Conservation (phyloP, 2,888 invertebrate species). For the Ypsolopha sequella region DNA sequence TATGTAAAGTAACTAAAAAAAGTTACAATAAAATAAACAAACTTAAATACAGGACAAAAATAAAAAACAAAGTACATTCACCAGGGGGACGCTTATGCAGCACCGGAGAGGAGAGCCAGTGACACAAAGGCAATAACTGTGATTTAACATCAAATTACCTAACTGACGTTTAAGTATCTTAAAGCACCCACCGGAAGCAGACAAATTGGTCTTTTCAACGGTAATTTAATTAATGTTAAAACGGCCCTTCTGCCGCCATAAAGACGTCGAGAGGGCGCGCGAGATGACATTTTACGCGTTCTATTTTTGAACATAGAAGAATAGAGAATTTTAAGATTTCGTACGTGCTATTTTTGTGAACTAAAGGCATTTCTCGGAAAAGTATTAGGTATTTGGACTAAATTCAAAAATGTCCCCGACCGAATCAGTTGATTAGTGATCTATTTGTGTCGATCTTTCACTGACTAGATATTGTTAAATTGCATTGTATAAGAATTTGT, state of each 20-base stretch:
- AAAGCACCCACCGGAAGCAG: conserved; percentile 31
- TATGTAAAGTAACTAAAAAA: too few species aligned
- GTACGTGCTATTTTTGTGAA: too few species aligned
- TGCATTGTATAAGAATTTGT: too few species aligned
- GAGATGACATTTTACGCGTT: too few species aligned
- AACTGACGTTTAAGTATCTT: conserved; percentile 14
- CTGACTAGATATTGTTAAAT: too few species aligned
- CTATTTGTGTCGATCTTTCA: too few species aligned
- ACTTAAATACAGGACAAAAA: too few species aligned
- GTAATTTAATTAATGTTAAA: conserved; percentile 35
- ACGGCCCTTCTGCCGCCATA: conserved; percentile 8
- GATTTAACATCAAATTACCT: conserved; percentile 5
- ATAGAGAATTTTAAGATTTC: too few species aligned
- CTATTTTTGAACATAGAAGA: too few species aligned
- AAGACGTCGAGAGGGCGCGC: not conserved
- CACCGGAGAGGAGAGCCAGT: not conserved
- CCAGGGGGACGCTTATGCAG: not conserved
- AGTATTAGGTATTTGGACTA: not conserved
- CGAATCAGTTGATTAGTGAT: too few species aligned
- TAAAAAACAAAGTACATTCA: not conserved
- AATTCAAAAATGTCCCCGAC: too few species aligned
- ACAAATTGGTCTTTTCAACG: conserved; percentile 40
- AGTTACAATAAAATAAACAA: too few species aligned
- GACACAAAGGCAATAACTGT: conserved; percentile 1
- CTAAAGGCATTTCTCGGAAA: not conserved